Evolutionary conservation across 1,140 invertebrate species (phyloP).

Genomic region (Lasaia peninsularis): DNA sequence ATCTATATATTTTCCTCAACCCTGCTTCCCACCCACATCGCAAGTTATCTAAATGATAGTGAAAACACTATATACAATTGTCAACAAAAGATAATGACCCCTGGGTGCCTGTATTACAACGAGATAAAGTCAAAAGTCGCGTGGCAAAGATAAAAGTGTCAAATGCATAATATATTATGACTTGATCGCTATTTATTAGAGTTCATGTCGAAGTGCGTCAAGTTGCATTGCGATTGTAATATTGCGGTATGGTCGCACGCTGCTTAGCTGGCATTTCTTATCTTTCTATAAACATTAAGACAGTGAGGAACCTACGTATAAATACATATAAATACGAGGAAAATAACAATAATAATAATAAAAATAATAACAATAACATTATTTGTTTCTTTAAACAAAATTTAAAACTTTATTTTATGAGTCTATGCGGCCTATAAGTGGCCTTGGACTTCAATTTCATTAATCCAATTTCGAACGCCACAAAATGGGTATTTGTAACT

Average conservation of each 20-base stretch:
- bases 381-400: too few species aligned
- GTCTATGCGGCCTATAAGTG: too few species aligned
- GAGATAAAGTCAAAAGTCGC: conserved; percentile 19
- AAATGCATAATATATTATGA: conserved; percentile 10
- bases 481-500: too few species aligned
- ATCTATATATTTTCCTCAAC: conserved; percentile 18
- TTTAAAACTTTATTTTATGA: too few species aligned
- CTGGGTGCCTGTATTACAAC: conserved; percentile 14
- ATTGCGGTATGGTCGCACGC: conserved; percentile 5
- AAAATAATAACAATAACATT: too few species aligned
- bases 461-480: too few species aligned
- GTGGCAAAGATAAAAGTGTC: conserved; percentile 14
- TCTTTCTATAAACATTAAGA: too few species aligned
- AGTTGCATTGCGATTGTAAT: conserved; percentile 2
- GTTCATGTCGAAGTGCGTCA: conserved; percentile 21
- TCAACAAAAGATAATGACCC: conserved; percentile 21
- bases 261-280: neutral
- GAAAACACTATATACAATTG: conserved; percentile 22
- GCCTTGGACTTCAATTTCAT: too few species aligned
- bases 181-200: conserved; percentile 13
- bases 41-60: conserved; percentile 28
- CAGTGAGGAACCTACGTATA: too few species aligned
- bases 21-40: conserved; percentile 32
- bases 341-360: too few species aligned
- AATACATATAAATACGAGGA: too few species aligned